phyloP scores from a whole-genome alignment of 2,797 vertebrate species.

The Peromyscus melanophrys region DNA sequence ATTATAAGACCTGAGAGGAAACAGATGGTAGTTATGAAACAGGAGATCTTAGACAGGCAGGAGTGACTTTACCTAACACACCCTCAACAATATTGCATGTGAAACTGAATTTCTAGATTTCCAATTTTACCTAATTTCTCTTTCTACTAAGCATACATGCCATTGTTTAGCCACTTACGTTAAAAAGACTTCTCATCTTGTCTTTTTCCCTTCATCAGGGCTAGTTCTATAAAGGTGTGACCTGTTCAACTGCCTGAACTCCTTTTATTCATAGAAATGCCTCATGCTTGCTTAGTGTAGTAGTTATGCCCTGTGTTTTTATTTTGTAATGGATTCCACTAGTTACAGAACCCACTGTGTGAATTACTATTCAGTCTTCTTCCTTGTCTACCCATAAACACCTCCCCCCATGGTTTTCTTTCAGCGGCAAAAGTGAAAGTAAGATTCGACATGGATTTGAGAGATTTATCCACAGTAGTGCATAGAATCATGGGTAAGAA shows the following conservation, averaged over 20 bases:
- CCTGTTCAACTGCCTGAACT: not conserved
- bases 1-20: not conserved
- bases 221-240: not conserved
- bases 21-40: not conserved
- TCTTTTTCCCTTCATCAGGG: rapidly evolving
- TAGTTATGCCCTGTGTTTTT: not conserved
- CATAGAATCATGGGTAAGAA: not conserved
- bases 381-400: not conserved
- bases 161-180: not conserved
- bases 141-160: not conserved
- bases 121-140: not conserved
- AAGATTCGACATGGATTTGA: not conserved
- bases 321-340: not conserved
- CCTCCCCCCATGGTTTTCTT: not conserved
- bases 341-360: not conserved
- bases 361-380: not conserved
- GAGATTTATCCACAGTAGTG: not conserved
- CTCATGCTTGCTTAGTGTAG: not conserved
- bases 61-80: not conserved
- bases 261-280: not conserved
- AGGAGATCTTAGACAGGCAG: not conserved
- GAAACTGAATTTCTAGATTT: not conserved
- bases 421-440: not conserved
- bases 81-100: not conserved
- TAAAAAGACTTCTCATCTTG: not conserved